Evolutionary conservation across 2,113 vertebrate genomes (phyloP), one percentile per base, ranked within the genome.

Genomic region (Chunga burmeisteri): DNA sequence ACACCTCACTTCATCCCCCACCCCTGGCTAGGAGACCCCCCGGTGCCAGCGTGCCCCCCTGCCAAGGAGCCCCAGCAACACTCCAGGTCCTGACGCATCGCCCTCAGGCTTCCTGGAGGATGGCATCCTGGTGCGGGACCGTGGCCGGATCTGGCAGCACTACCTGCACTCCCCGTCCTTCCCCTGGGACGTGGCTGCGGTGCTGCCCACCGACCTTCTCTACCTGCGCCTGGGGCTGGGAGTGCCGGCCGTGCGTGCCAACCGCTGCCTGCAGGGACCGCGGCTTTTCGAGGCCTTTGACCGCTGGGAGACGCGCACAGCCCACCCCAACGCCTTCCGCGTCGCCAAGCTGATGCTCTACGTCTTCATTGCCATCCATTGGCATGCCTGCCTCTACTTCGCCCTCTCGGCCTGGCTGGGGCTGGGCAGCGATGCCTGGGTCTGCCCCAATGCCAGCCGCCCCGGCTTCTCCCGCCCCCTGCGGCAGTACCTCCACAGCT

Each of bases 331-430:
- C 3, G 97, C 95, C 36, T 99, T 99, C 95, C 99, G 99, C 25
- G 95, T 99, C 55, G 72, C 98, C 98, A 99, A 99, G 81, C 98
- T 99, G 82, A 98, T 99, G 98, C 97, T 99, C 72, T 99, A 99
- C 94, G 98, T 99, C 90, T 98, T 99, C 16, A 97, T 99, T 19
- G 82, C 99, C 93, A 99, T 99, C 95, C 99, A 99, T 85, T 99
- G 99, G 99, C 98, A 99, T 11, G 97, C 97, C 92, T 99, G 99
- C 91, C 86, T 99, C 17, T 99, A 99, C 97, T 99, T 99, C 5
- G 98, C 99, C 0, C 98, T 99, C 50, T 99, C 99, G 0, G 75
- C 36, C 17, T 96, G 93, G 81, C 95, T 99, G 16, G 99, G 99
- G 68, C 99, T 99, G 11, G 99, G 99, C 10, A 47, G 58, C 0